Base-by-base conservation (phyloP, 2,888 invertebrate genomes). In the Cataglyphis altisquamis region DNA sequence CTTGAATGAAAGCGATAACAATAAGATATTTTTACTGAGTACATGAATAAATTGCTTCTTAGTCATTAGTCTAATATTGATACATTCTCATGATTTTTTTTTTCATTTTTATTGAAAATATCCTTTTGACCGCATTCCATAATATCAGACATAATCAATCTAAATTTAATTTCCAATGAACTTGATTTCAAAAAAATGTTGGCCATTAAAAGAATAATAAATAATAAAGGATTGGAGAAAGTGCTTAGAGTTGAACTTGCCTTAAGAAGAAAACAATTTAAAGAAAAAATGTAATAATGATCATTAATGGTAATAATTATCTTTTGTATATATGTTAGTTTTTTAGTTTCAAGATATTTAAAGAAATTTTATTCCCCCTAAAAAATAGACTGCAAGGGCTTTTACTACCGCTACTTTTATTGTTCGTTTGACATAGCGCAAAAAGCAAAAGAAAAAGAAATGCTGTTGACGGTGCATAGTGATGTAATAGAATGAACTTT, bases 401-500 rank as follows among this genome's bases (percentile, higher is more conserved):
- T 32, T 60, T 6, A 3, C 32, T 32, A 68, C 68, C 45, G 32
- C 41, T 15, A 60, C 57, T 78, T 68, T 78, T 57, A 78, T 78
- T 78, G 45, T 57, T 18, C n/a, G 41, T 68, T 52, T 36, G 68
- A 32, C 21, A 45, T 78, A 45, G 29, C 12, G 41, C 15, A 57
- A 77, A 48, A 36, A 68, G 29, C 67, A 57, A 78, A 41, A 60
- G 78, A 68, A n/a, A 48, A 52, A 52, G 52, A 52, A 52, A 41
- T 10, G 25, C 6, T n/a, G 21, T 66, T 25, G 66, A 45, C 9
- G 36, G 12, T 52, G 25, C 4, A 36, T 25, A 8, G 15, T 64
- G 64, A 6, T 75, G 32, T 68, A 60, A 45, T 12, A 21, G n/a
- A 68, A 68, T 68, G 67, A 81, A 88, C 57, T 82, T 90, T 90